Base-by-base conservation (phyloP, 2,888 invertebrate genomes). In the Macaria liturata region DNA sequence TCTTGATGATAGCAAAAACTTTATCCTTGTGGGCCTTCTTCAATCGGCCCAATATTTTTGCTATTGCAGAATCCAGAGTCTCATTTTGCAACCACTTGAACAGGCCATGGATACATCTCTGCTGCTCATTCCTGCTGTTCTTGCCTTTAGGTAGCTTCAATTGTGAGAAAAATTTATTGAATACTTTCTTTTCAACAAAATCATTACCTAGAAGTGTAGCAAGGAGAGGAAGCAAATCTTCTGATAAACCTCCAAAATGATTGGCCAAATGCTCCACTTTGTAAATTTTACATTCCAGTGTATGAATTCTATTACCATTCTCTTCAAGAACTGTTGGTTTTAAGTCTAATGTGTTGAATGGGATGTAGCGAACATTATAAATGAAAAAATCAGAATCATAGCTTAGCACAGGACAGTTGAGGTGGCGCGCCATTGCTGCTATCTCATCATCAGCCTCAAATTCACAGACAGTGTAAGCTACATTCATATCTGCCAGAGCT, bases 351-450 rank as follows among this genome's bases (percentile, higher is more conserved):
- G 94, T 95, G 37, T 94, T 91, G 65, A 97, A 94, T 0, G 97
- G 97, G 65, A 99, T 95, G 69, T 97, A 98, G 2, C 93, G 84
- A 0, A 97, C 94, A 84, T 97, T 96, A 83, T 96, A 97, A 65
- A 99, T 95, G 75, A 95, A 98, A 86, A 98, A 99, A 86, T 99
- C 99, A 0, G 98, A 98, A 84, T 99, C 99, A 69, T 96, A 96
- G 74, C 98, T 98, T 3, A 99, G 81, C 3, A 99, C 95, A 0
- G 98, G 98, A 71, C 97, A 98, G 43, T 95, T 91, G 3, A 97
- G 87, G 56, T 94, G 92, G 65, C 95, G 94, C 0, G 98, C 97
- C 67, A 98, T 83, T 0, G 95, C 94, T 0, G 98, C 98, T 54
- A 98, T 95, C 74, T 97, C 96, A 68, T 95, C 95, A 80, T 99